Conservation (phyloP, 2,797 vertebrate genomes). For the Neosilurus mollespiculum region DNA sequence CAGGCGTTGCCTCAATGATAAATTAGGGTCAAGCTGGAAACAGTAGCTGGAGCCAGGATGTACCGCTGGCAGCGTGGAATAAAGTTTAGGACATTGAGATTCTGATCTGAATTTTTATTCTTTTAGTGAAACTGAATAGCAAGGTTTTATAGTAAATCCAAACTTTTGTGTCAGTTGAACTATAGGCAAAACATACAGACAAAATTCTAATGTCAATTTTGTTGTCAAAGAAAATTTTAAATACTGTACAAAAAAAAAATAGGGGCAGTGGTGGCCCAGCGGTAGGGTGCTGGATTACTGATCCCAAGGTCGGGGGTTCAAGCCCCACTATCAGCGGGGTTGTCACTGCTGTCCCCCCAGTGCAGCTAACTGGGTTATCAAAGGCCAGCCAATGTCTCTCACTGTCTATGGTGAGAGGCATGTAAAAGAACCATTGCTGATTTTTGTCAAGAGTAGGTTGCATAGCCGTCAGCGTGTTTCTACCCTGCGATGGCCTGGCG, state of each 20-base stretch:
- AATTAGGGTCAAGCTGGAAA: constrained; percentile 11
- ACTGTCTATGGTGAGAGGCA: too few relatives aligned
- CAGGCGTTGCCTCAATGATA: not conserved
- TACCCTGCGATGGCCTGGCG: too few relatives aligned
- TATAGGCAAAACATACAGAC: not conserved
- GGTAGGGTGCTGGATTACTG: too few relatives aligned
- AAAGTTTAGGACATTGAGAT: not conserved
- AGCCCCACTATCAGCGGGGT: too few relatives aligned
- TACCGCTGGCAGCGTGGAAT: not conserved
- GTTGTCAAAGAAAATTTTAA: not conserved
- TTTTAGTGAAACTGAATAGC: not conserved
- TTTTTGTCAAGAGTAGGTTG: too few relatives aligned
- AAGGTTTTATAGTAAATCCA: not conserved
- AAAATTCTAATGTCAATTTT: not conserved
- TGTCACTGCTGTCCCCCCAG: too few relatives aligned
- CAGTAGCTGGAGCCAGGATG: constrained; percentile 7
- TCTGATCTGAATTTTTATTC: not conserved
- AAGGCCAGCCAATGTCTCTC: too few relatives aligned
- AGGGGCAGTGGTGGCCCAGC: too few relatives aligned
- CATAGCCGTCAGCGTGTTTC: too few relatives aligned
- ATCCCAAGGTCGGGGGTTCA: too few relatives aligned
- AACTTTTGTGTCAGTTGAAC: not conserved
- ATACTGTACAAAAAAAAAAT: not conserved
- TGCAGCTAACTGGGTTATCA: too few relatives aligned
- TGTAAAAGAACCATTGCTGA: too few relatives aligned